Conservation (phyloP, 2,113 vertebrate genomes). For the Arvicanthis niloticus region DNA sequence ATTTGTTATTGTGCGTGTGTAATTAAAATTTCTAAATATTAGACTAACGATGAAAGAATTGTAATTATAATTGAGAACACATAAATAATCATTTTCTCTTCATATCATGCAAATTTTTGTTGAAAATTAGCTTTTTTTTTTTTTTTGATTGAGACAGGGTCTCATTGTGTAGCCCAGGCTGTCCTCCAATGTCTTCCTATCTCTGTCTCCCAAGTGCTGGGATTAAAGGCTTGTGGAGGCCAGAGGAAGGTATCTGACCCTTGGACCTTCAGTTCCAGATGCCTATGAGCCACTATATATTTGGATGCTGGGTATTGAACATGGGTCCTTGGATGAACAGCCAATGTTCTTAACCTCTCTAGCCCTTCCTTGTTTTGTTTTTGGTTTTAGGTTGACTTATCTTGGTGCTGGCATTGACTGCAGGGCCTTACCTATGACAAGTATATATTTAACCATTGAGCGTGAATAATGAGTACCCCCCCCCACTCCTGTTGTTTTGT, state of each 20-base stretch:
- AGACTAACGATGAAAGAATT: neutral
- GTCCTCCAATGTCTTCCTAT: neutral
- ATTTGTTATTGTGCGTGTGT: neutral
- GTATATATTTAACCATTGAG: neutral
- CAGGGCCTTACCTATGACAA: neutral
- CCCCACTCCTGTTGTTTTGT: neutral
- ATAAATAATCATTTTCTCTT: conserved; percentile 7
- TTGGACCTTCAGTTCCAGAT: neutral
- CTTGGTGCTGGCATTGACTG: neutral
- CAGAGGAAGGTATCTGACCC: neutral
- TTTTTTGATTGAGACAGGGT: neutral
- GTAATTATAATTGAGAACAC: neutral
- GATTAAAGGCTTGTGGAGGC: neutral
- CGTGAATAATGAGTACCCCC: neutral
- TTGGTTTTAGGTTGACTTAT: neutral
- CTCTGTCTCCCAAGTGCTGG: neutral
- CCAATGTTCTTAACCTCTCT: neutral
- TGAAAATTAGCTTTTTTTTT: neutral
- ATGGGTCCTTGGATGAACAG: neutral
- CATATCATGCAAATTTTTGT: neutral
- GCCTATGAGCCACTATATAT: neutral
- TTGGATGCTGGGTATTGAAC: neutral
- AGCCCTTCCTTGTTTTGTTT: neutral
- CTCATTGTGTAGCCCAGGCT: neutral
- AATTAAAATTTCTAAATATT: neutral